Base-by-base conservation (phyloP, 2,113 vertebrate genomes). In the Nothoprocta perdicaria region DNA sequence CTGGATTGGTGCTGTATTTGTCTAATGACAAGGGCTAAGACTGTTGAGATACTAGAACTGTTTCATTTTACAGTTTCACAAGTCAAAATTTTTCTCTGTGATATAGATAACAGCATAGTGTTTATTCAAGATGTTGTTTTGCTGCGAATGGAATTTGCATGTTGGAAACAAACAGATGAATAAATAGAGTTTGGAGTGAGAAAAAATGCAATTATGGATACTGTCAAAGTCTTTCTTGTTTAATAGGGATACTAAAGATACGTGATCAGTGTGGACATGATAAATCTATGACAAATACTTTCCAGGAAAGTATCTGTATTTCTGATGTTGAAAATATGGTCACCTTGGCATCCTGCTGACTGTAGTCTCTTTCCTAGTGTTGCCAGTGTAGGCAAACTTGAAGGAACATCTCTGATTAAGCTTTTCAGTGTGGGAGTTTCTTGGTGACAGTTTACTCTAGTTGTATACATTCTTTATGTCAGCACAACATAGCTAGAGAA, bases 21-120 rank as follows among this genome's bases (percentile, higher is more conserved):
- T 77, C 72, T 60, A 38, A 40, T n/a, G 52, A 84, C 61, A 80
- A 71, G 80, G 80, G 40, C 57, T 94, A 52, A 86, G 76, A 89
- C 80, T 2, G 10, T 77, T 69, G 87, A 46, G 29, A 65, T 29
- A 5, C 10, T 74, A 74, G 24, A 66, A 78, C 31, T 46, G 24
- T 75, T 84, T 18, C 1, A 3, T 58, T 80, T 80, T 90, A 86
- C 0, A 0, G 0, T 78, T 88, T 88, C 46, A 67, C 52, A 38
- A 38, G 26, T 61, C 55, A 23, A 27, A 17, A n/a, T 71, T 73
- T 2, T 88, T 80, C 88, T 80, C 73, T 86, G 57, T 83, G 57
- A 62, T 60, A 78, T 38, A 78, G 92, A 45, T 14, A 61, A 29
- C 52, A 45, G 31, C 33, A 50, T 41, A 52, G 4, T 74, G 46